Base-by-base conservation (phyloP, 2,797 vertebrate genomes). In the Chelon labrosus region DNA sequence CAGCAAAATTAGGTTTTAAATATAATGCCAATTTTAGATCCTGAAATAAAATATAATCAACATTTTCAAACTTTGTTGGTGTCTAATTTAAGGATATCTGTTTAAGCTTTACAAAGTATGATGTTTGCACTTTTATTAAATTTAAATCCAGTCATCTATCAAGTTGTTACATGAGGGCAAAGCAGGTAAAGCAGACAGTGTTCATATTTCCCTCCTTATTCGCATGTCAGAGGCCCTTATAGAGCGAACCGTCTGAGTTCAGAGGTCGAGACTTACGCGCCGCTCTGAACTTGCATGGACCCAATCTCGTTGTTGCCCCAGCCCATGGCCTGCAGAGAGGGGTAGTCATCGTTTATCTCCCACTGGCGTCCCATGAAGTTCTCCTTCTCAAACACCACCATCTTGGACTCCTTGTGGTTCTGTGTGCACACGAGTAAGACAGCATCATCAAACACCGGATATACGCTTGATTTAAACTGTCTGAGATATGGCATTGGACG, bases 241-340 rank as follows among this genome's bases (percentile, higher is more conserved):
- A 13, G 38, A 55, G 8, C 12, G 11, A 56, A 16, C n/a, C 7
- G 10, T 44, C 0, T 52, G 0, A 53, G 27, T 55, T 44, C 52
- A 13, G 17, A 60, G 25, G 13, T 20, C 14, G 25, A 75, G 73
- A 96, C 97, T 97, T 94, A 99, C 96, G 96, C 93, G 59, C 98
- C 97, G 0, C 94, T 94, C 86, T 95, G 95, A 89, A 97, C 92
- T 91, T 97, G 96, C 97, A 98, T 98, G 77, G 98, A 97, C 85
- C 97, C 97, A 64, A 99, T 97, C 95, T 99, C 97, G 0, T 97
- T 97, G 94, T 96, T 97, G 82, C 89, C 88, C 98, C 98, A 99
- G 78, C 97, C 97, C 97, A 98, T 98, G 77, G 97, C 97, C 94
- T 98, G 96, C 85, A 99, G 95, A 62, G 97, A 99, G 73, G 97